Base-by-base conservation (phyloP, 2,113 vertebrate species). In the Ophiodon elongatus region DNA sequence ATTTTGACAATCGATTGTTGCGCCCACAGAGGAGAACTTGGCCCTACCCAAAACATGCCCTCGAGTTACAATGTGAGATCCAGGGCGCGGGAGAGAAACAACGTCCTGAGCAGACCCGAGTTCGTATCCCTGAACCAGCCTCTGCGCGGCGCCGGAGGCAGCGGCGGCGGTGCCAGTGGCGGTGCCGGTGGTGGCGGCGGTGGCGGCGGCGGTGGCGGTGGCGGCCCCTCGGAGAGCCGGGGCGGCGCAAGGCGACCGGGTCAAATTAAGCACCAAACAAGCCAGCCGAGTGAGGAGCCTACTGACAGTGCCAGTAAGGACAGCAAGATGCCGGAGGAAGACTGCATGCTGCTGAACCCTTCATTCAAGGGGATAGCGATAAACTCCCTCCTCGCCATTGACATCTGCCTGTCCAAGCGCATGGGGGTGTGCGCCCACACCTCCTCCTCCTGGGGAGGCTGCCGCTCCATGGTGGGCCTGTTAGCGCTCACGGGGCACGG, bases 261-360 rank as follows among this genome's bases (percentile, higher is more conserved):
- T 1, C 93, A 83, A 11, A 66, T 82, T 62, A 93, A 92, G 76
- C 80, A 85, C 77, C 91, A 92, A 63, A 85, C 69, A 2, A 93
- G 89, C 87, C 94, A 89, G 50, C 81, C 83, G 64, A 73, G 66
- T 1, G 94, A 95, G 0, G 89, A 95, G 50, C 85, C 95, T 1
- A 73, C 63, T 33, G 93, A 94, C 5, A 93, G 19, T 17, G 76
- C 93, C 92, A 96, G 95, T 91, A 96, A 95, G 54, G 97, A 98
- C 89, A 88, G 91, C 86, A 97, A 95, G 88, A 95, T 97, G 90
- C 97, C 98, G 0, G 98, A 99, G 74, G 98, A 98, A 80, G 98
- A 99, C 94, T 99, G 98, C 90, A 99, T 99, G 97, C 98, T 96
- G 94, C 96, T 99, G 63, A 99, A 99, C 94, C 98, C 98, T 7